Evolutionary conservation across 2,888 invertebrate species (phyloP).

Genomic region (Ypsolopha sequella): DNA sequence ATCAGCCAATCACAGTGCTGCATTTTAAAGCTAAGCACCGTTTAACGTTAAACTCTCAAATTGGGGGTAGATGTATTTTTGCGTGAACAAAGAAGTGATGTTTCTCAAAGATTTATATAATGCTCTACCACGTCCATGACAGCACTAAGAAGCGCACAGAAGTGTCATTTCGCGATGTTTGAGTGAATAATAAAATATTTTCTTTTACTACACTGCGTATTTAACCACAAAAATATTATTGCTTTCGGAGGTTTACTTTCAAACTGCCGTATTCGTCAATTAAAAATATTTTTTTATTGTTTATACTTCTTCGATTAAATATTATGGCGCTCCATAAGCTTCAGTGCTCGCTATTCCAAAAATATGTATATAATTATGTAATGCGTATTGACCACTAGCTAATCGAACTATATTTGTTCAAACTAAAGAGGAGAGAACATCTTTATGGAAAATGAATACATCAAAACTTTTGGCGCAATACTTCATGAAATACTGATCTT

Average conservation of each 20-base stretch:
- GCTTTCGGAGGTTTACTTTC: conserved; percentile 55
- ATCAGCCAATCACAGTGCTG: too few species aligned
- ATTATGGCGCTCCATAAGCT: conserved; percentile 50
- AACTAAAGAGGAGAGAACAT: conserved; percentile 47
- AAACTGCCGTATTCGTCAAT: conserved; percentile 18
- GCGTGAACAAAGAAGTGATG: too few species aligned
- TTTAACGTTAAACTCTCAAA: too few species aligned
- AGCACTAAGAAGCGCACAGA: conserved; percentile 8
- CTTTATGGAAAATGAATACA: conserved; percentile 65
- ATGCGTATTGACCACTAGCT: conserved; percentile 62
- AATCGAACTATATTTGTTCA: conserved; percentile 48
- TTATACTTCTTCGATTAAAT: conserved; percentile 22
- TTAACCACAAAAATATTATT: conserved; percentile 65
- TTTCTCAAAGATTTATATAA: not conserved
- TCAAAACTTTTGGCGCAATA: conserved; percentile 70
- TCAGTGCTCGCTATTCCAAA: conserved; percentile 62
- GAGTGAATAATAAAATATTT: conserved; percentile 59
- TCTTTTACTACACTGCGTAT: conserved; percentile 37
- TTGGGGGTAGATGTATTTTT: too few species aligned
- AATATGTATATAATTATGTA: conserved; percentile 44
- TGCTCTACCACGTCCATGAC: not conserved
- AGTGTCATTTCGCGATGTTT: conserved; percentile 35
- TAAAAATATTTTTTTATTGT: conserved; percentile 19
- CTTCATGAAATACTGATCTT: conserved; percentile 63
- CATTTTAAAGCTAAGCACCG: too few species aligned